Base-by-base conservation (phyloP, 2,113 vertebrate genomes). In the Chaetura pelagica region DNA sequence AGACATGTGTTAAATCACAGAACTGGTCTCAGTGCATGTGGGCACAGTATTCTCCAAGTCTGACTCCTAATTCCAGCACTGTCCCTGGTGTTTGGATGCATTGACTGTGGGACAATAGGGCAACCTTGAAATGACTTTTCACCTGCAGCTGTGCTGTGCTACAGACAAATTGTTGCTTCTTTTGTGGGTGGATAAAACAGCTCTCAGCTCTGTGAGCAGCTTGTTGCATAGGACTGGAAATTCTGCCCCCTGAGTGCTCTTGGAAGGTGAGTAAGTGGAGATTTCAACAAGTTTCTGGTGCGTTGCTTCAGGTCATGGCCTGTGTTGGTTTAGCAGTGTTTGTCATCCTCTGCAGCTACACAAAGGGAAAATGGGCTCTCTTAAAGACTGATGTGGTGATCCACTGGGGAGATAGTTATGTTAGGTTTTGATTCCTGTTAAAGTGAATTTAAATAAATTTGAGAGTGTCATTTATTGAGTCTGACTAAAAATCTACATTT, bases 11-110 rank as follows among this genome's bases (percentile, higher is more conserved):
- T 74, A 16, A 54, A 38, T 38, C 29, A 15, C 15, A 62, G 30
- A 7, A 6, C 26, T 42, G 35, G n/a, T 30, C 19, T 10, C 35
- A 11, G 66, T 4, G 10, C 23, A 5, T 1, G 0, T 1, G 13
- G 61, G 52, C 32, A 7, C 2, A 40, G 19, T 13, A 3, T 12
- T 52, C 26, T 46, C 48, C 13, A 21, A 46, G 46, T 13, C 61
- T 44, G 20, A 18, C 49, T 73, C 12, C 17, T 11, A 5, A 15
- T 61, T 69, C 27, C n/a, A 38, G 29, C 1, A 0, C 34, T 23
- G 9, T 6, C 0, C 24, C 17, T 21, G 1, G 8, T 52, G 38
- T 27, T 34, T 2, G 3, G 61, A 27, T 82, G 34, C 10, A 62
- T 85, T 83, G n/a, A n/a, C 52, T 23, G 17, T 64, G 68, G 75